Evolutionary conservation across 1,140 invertebrate genomes (phyloP).

Genomic region (Heterodera schachtii): DNA sequence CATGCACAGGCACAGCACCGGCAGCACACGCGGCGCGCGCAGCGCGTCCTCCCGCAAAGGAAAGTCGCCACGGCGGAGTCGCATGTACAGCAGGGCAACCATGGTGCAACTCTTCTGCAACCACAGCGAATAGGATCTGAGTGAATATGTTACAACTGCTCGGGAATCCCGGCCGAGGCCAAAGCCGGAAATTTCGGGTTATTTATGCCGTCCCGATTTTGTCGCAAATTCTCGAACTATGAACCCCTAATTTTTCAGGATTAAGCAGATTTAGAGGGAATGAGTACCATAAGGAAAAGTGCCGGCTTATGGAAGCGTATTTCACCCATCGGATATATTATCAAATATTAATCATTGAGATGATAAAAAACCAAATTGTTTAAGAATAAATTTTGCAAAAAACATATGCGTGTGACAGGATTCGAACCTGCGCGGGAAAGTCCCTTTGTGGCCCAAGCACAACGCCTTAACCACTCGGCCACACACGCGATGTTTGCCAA

Average conservation of each 20-base stretch:
- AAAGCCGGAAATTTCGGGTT: neutral
- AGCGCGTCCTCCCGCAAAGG: slow-evolving; percentile 42
- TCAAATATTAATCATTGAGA: too few relatives aligned
- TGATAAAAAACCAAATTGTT: too few relatives aligned
- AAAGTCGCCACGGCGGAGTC: slow-evolving; percentile 27
- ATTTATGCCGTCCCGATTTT: neutral
- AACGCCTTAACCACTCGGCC: slow-evolving; percentile 20
- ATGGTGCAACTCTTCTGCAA: slow-evolving; percentile 34
- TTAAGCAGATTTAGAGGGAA: too few relatives aligned
- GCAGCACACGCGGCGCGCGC: slow-evolving; percentile 41
- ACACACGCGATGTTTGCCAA: neutral
- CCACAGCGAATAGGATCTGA: slow-evolving; percentile 33
- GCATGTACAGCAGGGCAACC: slow-evolving; percentile 44
- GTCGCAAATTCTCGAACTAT: too few relatives aligned
- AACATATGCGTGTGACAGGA: neutral
- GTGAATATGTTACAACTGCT: too few relatives aligned
- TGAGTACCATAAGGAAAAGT: too few relatives aligned
- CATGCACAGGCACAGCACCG: slow-evolving; percentile 42
- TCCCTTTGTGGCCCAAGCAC: slow-evolving; percentile 21
- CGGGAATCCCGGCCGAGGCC: too few relatives aligned
- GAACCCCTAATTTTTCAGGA: too few relatives aligned
- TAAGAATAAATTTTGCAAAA: too few relatives aligned
- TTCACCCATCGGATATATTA: too few relatives aligned
- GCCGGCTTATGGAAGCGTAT: too few relatives aligned
- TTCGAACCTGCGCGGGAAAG: slow-evolving; percentile 12